phyloP scores from a whole-genome alignment of 2,888 invertebrate genomes.

The Erebia ligea region DNA sequence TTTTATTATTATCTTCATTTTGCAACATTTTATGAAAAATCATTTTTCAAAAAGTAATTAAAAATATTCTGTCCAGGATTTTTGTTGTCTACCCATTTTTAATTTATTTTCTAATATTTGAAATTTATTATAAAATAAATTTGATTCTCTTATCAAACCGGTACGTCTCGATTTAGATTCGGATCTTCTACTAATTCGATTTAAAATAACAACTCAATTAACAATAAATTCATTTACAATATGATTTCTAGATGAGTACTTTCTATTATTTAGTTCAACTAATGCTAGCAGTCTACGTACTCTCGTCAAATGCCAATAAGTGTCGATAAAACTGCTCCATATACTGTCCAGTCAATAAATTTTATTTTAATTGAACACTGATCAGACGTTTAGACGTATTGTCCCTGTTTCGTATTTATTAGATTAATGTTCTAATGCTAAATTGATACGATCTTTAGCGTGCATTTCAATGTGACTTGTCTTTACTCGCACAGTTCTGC shows the following conservation, averaged over 20 bases:
- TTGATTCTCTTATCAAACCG: no score
- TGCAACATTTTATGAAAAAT: no score
- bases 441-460: constrained; percentile 12
- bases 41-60: no score
- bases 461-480: constrained; percentile 6
- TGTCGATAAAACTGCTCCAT: not conserved
- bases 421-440: constrained; percentile 13
- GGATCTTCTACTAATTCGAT: no score
- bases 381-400: constrained; percentile 22
- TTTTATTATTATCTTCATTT: no score
- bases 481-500: not conserved
- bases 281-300: not conserved
- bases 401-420: constrained; percentile 15
- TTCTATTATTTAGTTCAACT: not conserved
- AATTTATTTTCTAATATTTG: no score
- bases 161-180: no score
- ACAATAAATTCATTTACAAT: not conserved
- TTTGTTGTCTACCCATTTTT: no score
- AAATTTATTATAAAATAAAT: no score
- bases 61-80: no score
- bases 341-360: constrained; percentile 47
- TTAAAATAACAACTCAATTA: not conserved
- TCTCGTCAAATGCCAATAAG: constrained; percentile 4
- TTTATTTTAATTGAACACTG: constrained; percentile 42
- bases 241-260: not conserved